Conservation (phyloP, 2,113 vertebrate species). For the Hippocampus comes region DNA sequence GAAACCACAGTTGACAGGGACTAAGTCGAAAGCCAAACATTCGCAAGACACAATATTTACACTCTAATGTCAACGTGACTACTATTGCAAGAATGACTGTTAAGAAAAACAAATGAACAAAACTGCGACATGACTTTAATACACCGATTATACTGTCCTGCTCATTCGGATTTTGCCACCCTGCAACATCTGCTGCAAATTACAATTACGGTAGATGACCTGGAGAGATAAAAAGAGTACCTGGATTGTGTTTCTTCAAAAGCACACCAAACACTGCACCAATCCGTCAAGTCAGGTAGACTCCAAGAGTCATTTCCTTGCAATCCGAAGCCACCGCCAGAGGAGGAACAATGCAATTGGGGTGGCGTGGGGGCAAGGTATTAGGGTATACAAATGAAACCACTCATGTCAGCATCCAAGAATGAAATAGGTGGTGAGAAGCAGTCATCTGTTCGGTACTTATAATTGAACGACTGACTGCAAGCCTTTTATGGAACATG, state of each 20-base stretch:
- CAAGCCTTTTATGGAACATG: background rate
- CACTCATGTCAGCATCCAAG: background rate
- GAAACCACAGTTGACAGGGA: constrained; percentile 1
- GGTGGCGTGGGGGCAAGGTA: background rate
- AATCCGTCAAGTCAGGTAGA: background rate
- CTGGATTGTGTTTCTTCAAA: constrained; percentile 68
- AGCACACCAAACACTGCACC: constrained; percentile 60
- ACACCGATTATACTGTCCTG: constrained; percentile 27
- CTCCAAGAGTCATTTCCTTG: constrained; percentile 16
- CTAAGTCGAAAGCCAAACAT: background rate
- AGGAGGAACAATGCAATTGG: constrained; percentile 68
- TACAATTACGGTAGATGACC: constrained; percentile 65
- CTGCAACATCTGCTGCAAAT: constrained; percentile 75
- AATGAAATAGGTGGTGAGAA: too few species aligned
- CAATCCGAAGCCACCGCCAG: constrained; percentile 52
- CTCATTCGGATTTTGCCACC: constrained; percentile 63
- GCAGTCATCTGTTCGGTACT: too few species aligned
- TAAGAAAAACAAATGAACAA: constrained; percentile 57
- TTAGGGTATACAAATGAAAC: background rate
- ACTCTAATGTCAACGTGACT: constrained; percentile 35
- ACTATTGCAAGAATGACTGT: constrained; percentile 46
- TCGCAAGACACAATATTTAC: constrained; percentile 44
- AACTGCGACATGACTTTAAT: constrained; percentile 19
- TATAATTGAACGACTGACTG: background rate
- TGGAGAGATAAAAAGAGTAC: constrained; percentile 73